Conservation (phyloP, 2,113 vertebrate genomes). For the Recurvirostra avosetta region DNA sequence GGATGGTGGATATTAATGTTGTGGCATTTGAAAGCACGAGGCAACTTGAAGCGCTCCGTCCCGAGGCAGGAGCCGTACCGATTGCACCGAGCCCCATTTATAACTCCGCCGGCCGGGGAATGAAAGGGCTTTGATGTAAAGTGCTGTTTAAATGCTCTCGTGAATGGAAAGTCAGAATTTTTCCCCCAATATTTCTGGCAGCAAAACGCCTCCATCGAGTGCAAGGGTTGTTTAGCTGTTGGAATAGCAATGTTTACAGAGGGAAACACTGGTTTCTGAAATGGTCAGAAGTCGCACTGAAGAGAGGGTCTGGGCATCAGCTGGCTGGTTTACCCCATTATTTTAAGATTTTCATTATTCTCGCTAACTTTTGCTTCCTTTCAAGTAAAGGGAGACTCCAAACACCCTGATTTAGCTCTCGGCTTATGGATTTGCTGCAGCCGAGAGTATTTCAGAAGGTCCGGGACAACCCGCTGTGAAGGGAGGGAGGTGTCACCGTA, state of each 20-base stretch:
- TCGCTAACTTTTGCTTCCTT: accelerated
- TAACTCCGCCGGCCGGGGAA: background rate
- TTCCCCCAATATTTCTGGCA: background rate
- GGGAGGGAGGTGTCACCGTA: background rate
- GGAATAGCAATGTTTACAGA: background rate
- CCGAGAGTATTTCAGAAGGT: background rate
- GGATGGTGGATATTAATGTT: slow-evolving; percentile 41
- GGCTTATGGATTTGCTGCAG: background rate
- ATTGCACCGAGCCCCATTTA: slow-evolving; percentile 35
- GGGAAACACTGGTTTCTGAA: background rate
- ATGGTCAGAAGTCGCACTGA: no score
- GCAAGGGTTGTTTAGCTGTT: background rate
- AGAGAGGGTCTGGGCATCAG: background rate
- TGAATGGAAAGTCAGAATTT: background rate
- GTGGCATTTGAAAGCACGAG: background rate
- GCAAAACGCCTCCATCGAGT: background rate
- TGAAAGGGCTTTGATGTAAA: slow-evolving; percentile 25
- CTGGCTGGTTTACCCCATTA: background rate
- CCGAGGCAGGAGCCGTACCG: background rate
- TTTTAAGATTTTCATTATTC: background rate
- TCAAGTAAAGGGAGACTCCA: background rate
- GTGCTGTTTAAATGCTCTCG: slow-evolving; percentile 17
- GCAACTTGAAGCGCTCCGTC: background rate
- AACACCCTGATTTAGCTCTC: background rate
- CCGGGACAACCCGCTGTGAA: no score